These are phyloP conservation scores for Heterotilapia buettikoferi DNA, from an alignment of 2,113 vertebrate genomes.

Conservation along the genomic window DNA sequence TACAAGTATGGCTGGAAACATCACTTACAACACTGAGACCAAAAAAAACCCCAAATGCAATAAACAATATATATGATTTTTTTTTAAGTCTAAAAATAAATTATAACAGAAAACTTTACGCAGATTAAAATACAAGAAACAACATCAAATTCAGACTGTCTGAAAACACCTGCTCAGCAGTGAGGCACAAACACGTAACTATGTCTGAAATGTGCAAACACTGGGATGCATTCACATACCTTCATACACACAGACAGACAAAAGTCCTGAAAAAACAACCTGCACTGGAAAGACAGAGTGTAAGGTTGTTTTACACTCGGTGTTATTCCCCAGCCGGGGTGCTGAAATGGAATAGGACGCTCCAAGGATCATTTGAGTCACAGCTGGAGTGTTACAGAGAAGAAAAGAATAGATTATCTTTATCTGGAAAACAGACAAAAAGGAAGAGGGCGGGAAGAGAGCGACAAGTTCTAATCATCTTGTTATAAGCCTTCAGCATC, in stretches of 20 bases:
- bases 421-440: neutral
- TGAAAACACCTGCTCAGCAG: neutral
- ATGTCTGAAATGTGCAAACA: neutral
- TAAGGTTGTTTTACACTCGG: neutral
- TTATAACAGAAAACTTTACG: neutral
- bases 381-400: slow-evolving; percentile 1
- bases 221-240: neutral
- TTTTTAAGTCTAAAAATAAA: neutral
- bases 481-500: slow-evolving; percentile 13
- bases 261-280: neutral
- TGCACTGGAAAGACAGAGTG: neutral
- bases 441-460: neutral
- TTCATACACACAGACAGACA: neutral
- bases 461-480: slow-evolving; percentile 9
- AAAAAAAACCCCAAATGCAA: fast-evolving
- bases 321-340: neutral
- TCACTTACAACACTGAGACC: neutral
- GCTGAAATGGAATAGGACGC: neutral
- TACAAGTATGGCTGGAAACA: neutral
- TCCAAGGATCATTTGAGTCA: slow-evolving; percentile 9
- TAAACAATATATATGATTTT: neutral
- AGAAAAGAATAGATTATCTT: slow-evolving; percentile 2
- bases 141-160: neutral
- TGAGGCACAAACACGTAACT: neutral
- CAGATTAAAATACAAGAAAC: neutral